Conservation (phyloP, 1,140 invertebrate species). For the Saccostrea echinata region DNA sequence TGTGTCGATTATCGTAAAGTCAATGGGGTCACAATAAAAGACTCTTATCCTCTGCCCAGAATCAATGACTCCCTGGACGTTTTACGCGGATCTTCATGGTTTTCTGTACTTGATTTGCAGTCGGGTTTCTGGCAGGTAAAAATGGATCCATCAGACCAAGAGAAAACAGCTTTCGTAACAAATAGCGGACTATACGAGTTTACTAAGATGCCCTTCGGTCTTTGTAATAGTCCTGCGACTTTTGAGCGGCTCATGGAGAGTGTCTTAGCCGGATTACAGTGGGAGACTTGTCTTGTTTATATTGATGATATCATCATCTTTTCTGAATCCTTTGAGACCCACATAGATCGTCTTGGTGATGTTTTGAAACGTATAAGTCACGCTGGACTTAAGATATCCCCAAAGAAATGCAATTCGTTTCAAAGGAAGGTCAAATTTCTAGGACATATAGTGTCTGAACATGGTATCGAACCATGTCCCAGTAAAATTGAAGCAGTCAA, state of each 20-base stretch:
- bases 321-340: conserved; percentile 53
- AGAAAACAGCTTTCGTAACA: conserved; percentile 41
- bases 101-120: conserved; percentile 19
- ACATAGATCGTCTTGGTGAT: conserved; percentile 49
- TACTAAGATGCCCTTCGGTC: conserved; percentile 32
- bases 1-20: conserved; percentile 80
- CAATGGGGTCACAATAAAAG: conserved; percentile 52
- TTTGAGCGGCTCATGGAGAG: conserved; percentile 48
- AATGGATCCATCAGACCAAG: conserved; percentile 32
- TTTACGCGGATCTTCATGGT: conserved; percentile 11
- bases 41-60: conserved; percentile 46
- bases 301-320: conserved; percentile 60
- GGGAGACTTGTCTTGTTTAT: conserved; percentile 49
- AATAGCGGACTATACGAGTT: conserved; percentile 29
- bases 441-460: conserved; percentile 33
- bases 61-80: conserved; percentile 47
- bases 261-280: conserved; percentile 29
- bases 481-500: conserved; percentile 45
- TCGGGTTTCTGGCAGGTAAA: conserved; percentile 39
- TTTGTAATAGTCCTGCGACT: background rate
- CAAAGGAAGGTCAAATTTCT: conserved; percentile 5
- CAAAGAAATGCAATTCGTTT: conserved; percentile 19
- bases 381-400: conserved; percentile 51
- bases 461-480: conserved; percentile 42
- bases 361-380: conserved; percentile 54